phyloP scores from a whole-genome alignment of 2,797 vertebrate species.

The Danio jaintianensis region DNA sequence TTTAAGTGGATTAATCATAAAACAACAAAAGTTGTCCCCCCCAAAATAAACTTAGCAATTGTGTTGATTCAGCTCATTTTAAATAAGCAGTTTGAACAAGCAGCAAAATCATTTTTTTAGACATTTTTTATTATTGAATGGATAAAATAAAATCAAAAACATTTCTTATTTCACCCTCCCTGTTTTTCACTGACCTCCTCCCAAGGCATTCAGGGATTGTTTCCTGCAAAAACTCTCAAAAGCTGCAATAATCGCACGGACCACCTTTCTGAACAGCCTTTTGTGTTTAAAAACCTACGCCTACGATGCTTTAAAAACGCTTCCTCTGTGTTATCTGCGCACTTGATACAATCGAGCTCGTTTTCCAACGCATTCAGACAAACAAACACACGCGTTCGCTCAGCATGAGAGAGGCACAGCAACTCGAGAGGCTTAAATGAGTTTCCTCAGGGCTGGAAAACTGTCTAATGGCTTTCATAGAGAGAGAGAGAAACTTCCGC shows the following conservation, averaged over 20 bases:
- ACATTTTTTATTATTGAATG: no score
- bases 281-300: slow-evolving; percentile 7
- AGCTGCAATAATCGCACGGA: background rate
- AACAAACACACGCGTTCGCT: slow-evolving; percentile 29
- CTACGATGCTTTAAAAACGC: background rate
- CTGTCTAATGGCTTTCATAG: slow-evolving; percentile 39
- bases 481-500: slow-evolving; percentile 24
- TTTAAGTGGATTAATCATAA: no score
- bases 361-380: slow-evolving; percentile 15
- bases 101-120: no score
- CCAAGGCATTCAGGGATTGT: slow-evolving; percentile 9
- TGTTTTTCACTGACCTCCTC: background rate
- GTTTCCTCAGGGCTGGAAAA: slow-evolving; percentile 43
- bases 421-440: slow-evolving; percentile 42
- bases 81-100: no score
- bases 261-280: slow-evolving; percentile 4
- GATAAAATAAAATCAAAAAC: no score
- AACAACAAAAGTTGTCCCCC: no score
- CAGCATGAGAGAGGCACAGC: slow-evolving; percentile 33
- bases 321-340: background rate
- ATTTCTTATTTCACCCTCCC: no score
- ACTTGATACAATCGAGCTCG: background rate
- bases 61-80: no score
- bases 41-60: no score
- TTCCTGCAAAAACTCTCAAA: background rate